Percentiles rank a stretch among this genome's conserved stretches.
Evolutionary conservation across 1,140 invertebrate species (phyloP).

Genomic region (Drosophila chauvacae): DNA sequence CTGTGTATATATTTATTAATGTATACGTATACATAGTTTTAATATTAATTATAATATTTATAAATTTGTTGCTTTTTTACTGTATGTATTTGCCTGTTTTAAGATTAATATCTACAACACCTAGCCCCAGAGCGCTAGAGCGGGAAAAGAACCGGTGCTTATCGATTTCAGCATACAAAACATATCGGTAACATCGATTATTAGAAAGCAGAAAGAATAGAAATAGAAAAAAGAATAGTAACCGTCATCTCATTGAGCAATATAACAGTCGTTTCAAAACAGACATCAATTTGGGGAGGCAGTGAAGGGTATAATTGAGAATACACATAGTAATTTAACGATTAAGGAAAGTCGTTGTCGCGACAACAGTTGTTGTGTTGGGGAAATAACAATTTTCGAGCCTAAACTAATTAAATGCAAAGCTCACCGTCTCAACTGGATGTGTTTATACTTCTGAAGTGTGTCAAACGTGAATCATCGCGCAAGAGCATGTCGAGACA

Average conservation of each 20-base stretch:
- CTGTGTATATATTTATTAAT: conserved; percentile 64
- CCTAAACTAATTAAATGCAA: conserved; percentile 26
- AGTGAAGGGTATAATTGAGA: background rate
- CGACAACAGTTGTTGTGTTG: conserved; percentile 3
- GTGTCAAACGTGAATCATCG: background rate
- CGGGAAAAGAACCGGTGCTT: background rate
- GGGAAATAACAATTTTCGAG: conserved; percentile 1
- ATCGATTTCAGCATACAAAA: background rate
- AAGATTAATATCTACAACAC: conserved; percentile 68
- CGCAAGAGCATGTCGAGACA: conserved; percentile 8
- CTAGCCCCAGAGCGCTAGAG: background rate
- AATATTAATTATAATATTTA: conserved; percentile 47
- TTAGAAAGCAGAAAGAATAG: background rate
- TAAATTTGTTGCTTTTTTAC: conserved; percentile 50
- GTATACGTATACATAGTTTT: conserved; percentile 32
- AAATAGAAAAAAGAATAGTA: too few species aligned
- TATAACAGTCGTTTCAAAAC: background rate
- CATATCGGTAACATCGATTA: background rate
- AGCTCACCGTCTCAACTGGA: background rate
- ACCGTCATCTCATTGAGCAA: conserved; percentile 1
- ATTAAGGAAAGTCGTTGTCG: background rate
- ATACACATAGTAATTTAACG: too few species aligned
- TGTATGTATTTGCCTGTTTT: conserved; percentile 55
- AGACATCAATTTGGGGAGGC: background rate
- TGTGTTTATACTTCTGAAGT: background rate